Evolutionary conservation across 1,140 invertebrate genomes (phyloP).

Genomic region (Delia radicum): DNA sequence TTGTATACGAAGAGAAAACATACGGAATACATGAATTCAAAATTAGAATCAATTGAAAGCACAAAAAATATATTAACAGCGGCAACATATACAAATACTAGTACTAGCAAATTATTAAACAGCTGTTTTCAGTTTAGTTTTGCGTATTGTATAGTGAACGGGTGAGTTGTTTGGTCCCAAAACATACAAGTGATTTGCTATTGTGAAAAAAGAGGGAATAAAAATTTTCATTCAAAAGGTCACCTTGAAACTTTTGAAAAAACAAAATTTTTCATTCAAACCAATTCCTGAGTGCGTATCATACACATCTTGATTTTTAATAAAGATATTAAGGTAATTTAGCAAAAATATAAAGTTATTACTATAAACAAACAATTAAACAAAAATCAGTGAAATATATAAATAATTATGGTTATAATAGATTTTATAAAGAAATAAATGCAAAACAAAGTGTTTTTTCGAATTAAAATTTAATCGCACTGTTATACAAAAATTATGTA

Average conservation of each 20-base stretch:
- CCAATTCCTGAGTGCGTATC: neutral
- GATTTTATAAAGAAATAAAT: neutral
- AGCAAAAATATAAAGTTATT: neutral
- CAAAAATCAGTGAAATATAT: neutral
- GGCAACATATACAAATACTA: neutral
- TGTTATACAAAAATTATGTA: neutral
- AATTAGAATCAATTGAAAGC: neutral
- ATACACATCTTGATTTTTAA: neutral
- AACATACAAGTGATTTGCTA: conserved; percentile 10
- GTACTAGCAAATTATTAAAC: neutral
- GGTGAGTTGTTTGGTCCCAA: conserved; percentile 6
- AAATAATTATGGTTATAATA: neutral
- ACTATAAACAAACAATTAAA: neutral
- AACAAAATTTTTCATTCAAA: neutral
- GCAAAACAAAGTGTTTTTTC: neutral
- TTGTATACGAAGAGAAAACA: neutral
- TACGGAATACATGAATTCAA: neutral
- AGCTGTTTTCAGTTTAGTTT: conserved; percentile 9
- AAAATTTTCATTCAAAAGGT: conserved; percentile 15
- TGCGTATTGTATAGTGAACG: neutral
- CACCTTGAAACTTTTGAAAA: conserved; percentile 18
- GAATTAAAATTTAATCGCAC: neutral
- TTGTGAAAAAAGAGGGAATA: neutral
- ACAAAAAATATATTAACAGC: neutral
- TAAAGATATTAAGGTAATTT: conserved; percentile 12